Evolutionary conservation across 2,888 invertebrate species (phyloP).

Genomic region (Ectemnius cavifrons): DNA sequence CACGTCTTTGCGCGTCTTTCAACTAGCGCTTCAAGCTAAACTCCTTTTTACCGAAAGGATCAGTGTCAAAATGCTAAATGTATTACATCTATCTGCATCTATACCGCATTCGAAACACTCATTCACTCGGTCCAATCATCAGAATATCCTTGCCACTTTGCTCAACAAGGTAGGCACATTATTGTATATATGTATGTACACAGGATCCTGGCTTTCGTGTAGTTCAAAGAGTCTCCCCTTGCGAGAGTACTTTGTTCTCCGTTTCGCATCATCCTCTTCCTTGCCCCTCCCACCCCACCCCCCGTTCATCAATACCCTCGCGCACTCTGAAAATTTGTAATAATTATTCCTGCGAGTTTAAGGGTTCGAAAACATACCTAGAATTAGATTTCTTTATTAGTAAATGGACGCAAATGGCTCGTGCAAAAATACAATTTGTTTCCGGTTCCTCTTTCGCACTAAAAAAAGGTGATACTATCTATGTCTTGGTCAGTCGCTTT

Average conservation of each 20-base stretch:
- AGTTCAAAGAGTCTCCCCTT: not conserved
- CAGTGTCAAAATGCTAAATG: too few relatives aligned
- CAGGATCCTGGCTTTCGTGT: not conserved
- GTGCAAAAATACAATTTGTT: slow-evolving; percentile 70
- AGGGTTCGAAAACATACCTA: slow-evolving; percentile 35
- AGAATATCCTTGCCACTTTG: slow-evolving; percentile 12
- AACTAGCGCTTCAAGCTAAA: too few relatives aligned
- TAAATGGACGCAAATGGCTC: slow-evolving; percentile 64
- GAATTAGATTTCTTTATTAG: slow-evolving; percentile 55
- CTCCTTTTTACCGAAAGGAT: too few relatives aligned
- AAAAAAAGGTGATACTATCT: slow-evolving; percentile 47
- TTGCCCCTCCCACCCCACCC: too few relatives aligned
- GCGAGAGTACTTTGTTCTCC: not conserved
- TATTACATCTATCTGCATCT: not conserved
- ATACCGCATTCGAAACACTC: not conserved
- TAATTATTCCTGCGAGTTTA: slow-evolving; percentile 23
- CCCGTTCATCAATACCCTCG: not conserved
- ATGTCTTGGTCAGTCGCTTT: slow-evolving; percentile 31
- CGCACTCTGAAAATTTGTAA: not conserved
- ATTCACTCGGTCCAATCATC: not conserved
- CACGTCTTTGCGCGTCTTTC: too few relatives aligned
- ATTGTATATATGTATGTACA: not conserved
- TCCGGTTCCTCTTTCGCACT: slow-evolving; percentile 44
- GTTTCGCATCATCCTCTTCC: not conserved
- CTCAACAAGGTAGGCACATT: not conserved